phyloP scores from a whole-genome alignment of 1,140 invertebrate species.

The Halesus radiatus region DNA sequence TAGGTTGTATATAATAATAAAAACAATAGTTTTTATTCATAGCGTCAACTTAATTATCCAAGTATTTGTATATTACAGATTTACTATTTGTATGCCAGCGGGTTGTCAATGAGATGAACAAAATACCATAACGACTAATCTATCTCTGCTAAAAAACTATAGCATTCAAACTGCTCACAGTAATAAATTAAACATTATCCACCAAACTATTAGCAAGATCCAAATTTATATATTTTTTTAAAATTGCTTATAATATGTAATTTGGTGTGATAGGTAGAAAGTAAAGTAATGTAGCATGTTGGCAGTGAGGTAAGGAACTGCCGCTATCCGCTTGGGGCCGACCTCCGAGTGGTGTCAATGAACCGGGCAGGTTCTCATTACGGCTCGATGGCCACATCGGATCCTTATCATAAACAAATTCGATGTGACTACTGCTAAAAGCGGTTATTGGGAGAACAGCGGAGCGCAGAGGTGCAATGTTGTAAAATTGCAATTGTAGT shows the following conservation, averaged over 20 bases:
- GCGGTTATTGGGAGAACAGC: conserved; percentile 26
- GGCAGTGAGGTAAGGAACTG: not conserved
- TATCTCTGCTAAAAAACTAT: too few relatives aligned
- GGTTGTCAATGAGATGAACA: too few relatives aligned
- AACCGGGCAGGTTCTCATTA: conserved; percentile 40
- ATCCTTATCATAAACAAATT: conserved; percentile 53
- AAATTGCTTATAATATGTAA: not conserved
- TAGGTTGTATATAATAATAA: too few relatives aligned
- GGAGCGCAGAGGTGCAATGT: conserved; percentile 5
- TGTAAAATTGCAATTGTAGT: conserved; percentile 45
- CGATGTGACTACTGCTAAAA: conserved; percentile 45
- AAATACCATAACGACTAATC: too few relatives aligned
- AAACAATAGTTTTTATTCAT: too few relatives aligned
- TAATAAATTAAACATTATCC: too few relatives aligned
- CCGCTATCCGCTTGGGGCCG: conserved; percentile 1
- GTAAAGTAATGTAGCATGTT: not conserved
- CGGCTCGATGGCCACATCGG: conserved; percentile 45
- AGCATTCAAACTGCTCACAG: too few relatives aligned
- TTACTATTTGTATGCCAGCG: too few relatives aligned
- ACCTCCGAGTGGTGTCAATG: conserved; percentile 34
- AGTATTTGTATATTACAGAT: too few relatives aligned
- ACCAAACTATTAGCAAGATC: not conserved
- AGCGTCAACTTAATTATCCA: too few relatives aligned
- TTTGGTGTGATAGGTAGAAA: not conserved
- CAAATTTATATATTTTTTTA: not conserved